Evolutionary conservation across 2,888 invertebrate species (phyloP), one percentile per base, ranked within the genome.

Genomic region (Melinaea menophilus): DNA sequence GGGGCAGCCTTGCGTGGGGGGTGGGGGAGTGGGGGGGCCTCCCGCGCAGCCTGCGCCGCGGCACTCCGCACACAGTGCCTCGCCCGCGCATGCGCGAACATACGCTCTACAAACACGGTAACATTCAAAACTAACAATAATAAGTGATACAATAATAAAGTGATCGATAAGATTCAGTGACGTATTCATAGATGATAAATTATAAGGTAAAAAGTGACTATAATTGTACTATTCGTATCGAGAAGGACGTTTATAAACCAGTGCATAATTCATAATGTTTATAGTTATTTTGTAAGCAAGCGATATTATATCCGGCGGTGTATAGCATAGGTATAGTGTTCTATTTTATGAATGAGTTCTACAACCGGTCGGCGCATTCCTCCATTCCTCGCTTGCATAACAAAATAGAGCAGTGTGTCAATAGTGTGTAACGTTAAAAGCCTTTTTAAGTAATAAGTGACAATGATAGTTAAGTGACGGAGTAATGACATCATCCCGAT

Each of bases 401-500:
- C 72, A 72, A 75, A 76, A 77, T 79, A 71, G 79, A 78, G 72
- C 75, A 80, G 74, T 82, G 72, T 84, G 82, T 81, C 80, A 81
- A 74, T 78, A 74, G 73, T 72, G 71, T 63, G 73, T 71, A 68
- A 64, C 59, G 66, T 67, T 71, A 67, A 72, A 63, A 63, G 65
- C 65, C 65, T 70, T 72, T 71, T 67, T 65, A 47, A 71, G 71
- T 68, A 69, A 63, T 75, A 76, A 79, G 77, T 82, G 83, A 79
- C 82, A 82, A 79, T 81, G 76, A 80, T 83, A 78, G 75, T 78
- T 70, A 71, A 79, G 78, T 79, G 79, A 71, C 74, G 73, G 75
- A 74, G 75, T 82, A 84, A 86, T 90, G 90, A 89, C 89, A 89
- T 90, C 90, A 90, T 75, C 76, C 77, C 75, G 76, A 77, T 76